phyloP scores from a whole-genome alignment of 2,888 invertebrate genomes.

The Nemotelus nigrinus region DNA sequence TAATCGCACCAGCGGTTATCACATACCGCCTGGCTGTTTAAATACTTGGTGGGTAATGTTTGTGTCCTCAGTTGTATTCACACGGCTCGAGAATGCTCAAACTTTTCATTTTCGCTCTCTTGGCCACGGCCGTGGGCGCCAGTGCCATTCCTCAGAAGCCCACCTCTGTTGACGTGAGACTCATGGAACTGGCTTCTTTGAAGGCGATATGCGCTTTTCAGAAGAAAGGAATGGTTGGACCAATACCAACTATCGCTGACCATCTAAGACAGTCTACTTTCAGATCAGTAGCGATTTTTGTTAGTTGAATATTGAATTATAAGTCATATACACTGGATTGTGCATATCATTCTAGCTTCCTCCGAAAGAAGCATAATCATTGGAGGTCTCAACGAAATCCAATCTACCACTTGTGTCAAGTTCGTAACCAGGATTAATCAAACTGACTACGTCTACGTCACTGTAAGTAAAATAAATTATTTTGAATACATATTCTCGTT shows the following conservation, averaged over 20 bases:
- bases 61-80: conserved; percentile 9
- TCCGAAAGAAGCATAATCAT: conserved; percentile 9
- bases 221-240: conserved; percentile 68
- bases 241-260: conserved; percentile 70
- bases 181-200: not conserved
- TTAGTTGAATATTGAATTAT: not conserved
- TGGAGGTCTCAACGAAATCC: conserved; percentile 12
- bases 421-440: not conserved
- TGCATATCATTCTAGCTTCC: not conserved
- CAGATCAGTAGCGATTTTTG: conserved; percentile 69
- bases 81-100: conserved; percentile 23
- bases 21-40: not conserved
- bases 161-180: accelerated
- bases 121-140: conserved; percentile 10
- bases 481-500: not conserved
- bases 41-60: not conserved
- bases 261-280: conserved; percentile 74
- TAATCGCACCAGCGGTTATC: no score
- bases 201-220: conserved; percentile 19
- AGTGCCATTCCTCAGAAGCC: not conserved
- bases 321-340: not conserved
- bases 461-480: conserved; percentile 12
- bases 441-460: conserved; percentile 18
- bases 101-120: conserved; percentile 23
- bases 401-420: conserved; percentile 2